phyloP scores from a whole-genome alignment of 1,140 invertebrate genomes.

The Cardiocondyla obscurior region DNA sequence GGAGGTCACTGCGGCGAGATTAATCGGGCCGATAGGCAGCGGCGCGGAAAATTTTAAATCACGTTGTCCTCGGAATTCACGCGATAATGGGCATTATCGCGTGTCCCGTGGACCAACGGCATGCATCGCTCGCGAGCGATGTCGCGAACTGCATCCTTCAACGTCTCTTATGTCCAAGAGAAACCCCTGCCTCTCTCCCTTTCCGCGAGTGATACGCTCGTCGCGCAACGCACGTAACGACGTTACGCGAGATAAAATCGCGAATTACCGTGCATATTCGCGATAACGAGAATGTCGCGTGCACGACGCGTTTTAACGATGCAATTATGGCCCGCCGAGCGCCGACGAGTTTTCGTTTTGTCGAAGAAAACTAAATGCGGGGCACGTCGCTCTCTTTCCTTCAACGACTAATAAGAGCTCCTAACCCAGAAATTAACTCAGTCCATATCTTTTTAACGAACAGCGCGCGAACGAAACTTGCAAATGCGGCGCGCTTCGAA shows the following conservation, averaged over 20 bases:
- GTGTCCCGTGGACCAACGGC: slow-evolving; percentile 30
- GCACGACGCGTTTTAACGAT: slow-evolving; percentile 15
- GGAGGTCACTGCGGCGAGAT: slow-evolving; percentile 54
- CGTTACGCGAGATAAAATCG: slow-evolving; percentile 54
- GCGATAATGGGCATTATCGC: slow-evolving; percentile 56
- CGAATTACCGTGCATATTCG: neutral
- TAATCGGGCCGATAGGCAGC: slow-evolving; percentile 51
- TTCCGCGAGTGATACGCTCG: slow-evolving; percentile 1
- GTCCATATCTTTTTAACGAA: neutral
- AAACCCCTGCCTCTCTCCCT: too few relatives aligned
- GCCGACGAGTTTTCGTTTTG: neutral
- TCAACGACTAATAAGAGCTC: neutral
- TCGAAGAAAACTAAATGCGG: neutral
- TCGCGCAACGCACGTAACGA: slow-evolving; percentile 25
- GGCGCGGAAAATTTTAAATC: slow-evolving; percentile 64
- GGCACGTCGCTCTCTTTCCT: neutral
- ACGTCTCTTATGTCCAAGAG: slow-evolving; percentile 19
- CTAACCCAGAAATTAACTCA: neutral
- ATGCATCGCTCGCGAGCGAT: neutral
- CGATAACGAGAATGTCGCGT: slow-evolving; percentile 48
- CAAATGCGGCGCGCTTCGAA: neutral
- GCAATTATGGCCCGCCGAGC: slow-evolving; percentile 11
- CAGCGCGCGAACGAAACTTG: neutral
- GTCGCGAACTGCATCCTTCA: slow-evolving; percentile 29
- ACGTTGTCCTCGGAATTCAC: slow-evolving; percentile 63